These are phyloP conservation scores for Brassicogethes aeneus DNA, from an alignment of 2,888 invertebrate genomes.

Conservation along the genomic window DNA sequence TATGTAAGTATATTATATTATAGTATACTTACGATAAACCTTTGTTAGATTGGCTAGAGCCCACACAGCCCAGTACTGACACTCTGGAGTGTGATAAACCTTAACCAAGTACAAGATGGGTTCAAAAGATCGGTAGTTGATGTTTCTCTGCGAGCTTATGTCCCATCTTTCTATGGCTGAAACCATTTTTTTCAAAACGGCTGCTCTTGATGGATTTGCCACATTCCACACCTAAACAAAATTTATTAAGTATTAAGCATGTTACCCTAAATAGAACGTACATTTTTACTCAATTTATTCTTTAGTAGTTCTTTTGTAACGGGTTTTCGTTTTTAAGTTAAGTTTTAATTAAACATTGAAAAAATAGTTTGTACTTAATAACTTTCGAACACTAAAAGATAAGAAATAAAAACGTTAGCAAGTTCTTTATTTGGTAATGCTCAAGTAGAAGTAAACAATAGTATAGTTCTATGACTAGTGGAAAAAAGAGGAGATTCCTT, in stretches of 20 bases:
- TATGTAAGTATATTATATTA: too few relatives aligned
- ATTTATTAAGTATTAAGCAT: slow-evolving; percentile 1
- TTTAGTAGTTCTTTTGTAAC: too few relatives aligned
- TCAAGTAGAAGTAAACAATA: too few relatives aligned
- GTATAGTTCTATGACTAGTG: too few relatives aligned
- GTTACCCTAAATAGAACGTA: background rate
- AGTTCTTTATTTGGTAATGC: too few relatives aligned
- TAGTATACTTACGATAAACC: slow-evolving; percentile 70
- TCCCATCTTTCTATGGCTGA: slow-evolving; percentile 84
- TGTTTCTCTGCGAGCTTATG: slow-evolving; percentile 77
- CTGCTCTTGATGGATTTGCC: slow-evolving; percentile 56
- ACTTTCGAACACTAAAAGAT: too few relatives aligned
- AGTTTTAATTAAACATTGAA: too few relatives aligned
- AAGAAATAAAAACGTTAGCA: too few relatives aligned
- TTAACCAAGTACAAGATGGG: slow-evolving; percentile 81
- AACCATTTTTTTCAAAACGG: slow-evolving; percentile 68
- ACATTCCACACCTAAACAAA: slow-evolving; percentile 83
- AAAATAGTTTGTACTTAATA: too few relatives aligned
- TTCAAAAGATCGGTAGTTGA: slow-evolving; percentile 93
- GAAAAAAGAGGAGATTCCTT: too few relatives aligned
- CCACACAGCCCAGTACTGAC: slow-evolving; percentile 97
- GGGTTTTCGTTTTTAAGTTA: too few relatives aligned
- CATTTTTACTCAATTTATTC: too few relatives aligned
- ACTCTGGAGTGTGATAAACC: slow-evolving; percentile 79
- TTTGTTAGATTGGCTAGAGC: slow-evolving; percentile 92